These are phyloP conservation scores for Podocnemis expansa DNA, from an alignment of 2,113 vertebrate species.

Conservation along the genomic window DNA sequence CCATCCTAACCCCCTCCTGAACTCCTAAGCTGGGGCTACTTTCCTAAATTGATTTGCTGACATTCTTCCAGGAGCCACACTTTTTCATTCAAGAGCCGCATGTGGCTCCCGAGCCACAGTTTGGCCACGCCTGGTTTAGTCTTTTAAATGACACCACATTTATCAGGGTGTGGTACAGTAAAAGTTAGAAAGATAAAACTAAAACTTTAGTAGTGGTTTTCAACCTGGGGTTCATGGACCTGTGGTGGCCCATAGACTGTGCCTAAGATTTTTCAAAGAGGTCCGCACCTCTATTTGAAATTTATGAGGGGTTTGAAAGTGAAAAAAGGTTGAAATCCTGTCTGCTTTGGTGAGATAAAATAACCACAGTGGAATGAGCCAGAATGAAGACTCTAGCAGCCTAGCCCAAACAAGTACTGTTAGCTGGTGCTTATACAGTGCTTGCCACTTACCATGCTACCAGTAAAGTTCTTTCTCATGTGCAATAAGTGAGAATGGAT, in stretches of 20 bases:
- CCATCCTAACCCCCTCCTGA: too few relatives aligned
- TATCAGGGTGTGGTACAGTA: neutral
- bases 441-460: neutral
- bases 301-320: neutral
- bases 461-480: neutral
- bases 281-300: neutral
- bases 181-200: neutral
- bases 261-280: neutral
- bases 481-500: neutral
- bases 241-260: neutral
- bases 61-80: too few relatives aligned
- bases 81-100: too few relatives aligned
- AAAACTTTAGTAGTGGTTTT: neutral
- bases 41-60: too few relatives aligned
- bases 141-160: too few relatives aligned
- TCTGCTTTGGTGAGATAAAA: neutral
- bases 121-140: too few relatives aligned
- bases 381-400: neutral
- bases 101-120: too few relatives aligned
- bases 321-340: neutral
- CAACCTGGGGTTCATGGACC: neutral
- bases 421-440: too few relatives aligned
- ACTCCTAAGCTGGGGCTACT: too few relatives aligned
- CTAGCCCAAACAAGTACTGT: neutral
- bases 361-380: neutral